phyloP scores from a whole-genome alignment of 2,113 vertebrate species.

The Neotoma lepida region DNA sequence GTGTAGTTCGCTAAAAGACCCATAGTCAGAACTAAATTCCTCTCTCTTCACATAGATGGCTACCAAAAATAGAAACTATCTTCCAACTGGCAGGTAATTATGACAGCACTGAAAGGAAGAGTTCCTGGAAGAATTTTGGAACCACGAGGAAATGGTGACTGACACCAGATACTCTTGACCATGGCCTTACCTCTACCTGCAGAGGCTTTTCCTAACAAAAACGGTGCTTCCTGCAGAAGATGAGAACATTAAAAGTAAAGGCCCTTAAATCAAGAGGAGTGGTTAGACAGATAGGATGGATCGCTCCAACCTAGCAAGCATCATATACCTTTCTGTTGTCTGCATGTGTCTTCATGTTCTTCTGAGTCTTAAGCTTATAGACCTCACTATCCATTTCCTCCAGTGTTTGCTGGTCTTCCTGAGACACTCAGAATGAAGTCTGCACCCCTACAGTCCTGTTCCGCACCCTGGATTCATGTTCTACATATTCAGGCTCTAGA shows the following conservation, averaged over 20 bases:
- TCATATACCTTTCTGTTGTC: not conserved
- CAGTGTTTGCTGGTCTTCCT: not conserved
- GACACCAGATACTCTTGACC: not conserved
- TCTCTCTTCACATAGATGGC: not conserved
- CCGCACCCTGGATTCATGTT: not conserved
- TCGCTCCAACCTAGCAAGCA: not conserved
- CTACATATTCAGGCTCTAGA: not conserved
- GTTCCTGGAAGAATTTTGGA: not conserved
- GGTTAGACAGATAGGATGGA: not conserved
- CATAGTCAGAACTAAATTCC: too few relatives aligned
- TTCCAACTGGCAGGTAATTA: not conserved
- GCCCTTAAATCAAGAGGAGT: not conserved
- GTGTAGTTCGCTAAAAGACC: too few relatives aligned
- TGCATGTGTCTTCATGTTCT: not conserved
- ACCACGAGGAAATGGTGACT: not conserved
- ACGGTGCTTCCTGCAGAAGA: not conserved
- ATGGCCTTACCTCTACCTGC: not conserved
- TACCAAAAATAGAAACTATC: not conserved
- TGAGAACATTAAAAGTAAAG: not conserved
- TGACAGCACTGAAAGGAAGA: not conserved
- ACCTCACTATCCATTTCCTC: not conserved
- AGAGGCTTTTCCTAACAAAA: not conserved
- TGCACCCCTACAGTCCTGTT: not conserved
- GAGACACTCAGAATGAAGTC: not conserved
- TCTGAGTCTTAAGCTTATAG: not conserved